Evolutionary conservation across 2,113 vertebrate genomes (phyloP).

Genomic region (Phainopepla nitens): DNA sequence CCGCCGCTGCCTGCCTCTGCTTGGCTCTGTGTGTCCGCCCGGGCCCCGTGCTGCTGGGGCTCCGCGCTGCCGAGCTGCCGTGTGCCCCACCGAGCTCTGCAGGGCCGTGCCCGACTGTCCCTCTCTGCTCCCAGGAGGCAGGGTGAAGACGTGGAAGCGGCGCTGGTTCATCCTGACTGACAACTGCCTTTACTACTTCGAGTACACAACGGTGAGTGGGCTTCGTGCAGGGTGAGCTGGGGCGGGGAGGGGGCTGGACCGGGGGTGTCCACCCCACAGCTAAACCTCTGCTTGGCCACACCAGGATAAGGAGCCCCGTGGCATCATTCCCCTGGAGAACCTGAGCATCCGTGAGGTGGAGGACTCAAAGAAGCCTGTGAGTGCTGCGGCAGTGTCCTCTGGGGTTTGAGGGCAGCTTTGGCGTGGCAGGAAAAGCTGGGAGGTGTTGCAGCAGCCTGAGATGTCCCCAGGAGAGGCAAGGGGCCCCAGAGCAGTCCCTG

Average conservation of each 20-base stretch:
- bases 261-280: not conserved
- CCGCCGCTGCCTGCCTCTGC: slow-evolving; percentile 44
- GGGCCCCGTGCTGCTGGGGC: not conserved
- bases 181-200: slow-evolving; percentile 99
- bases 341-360: slow-evolving; percentile 96
- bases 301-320: slow-evolving; percentile 96
- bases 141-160: slow-evolving; percentile 97
- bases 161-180: slow-evolving; percentile 99
- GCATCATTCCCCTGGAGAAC: slow-evolving; percentile 96
- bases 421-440: not conserved
- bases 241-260: not conserved
- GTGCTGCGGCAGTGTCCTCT: not conserved
- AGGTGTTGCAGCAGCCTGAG: not conserved
- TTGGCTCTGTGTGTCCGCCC: slow-evolving; percentile 31
- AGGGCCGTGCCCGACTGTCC: not conserved
- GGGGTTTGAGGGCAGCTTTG: not conserved
- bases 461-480: not conserved
- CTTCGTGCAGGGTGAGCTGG: fast-evolving
- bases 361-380: slow-evolving; percentile 93
- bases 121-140: slow-evolving; percentile 82
- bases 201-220: slow-evolving; percentile 93
- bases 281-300: not conserved
- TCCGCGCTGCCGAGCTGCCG: too few species aligned
- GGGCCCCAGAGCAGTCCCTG: fast-evolving
- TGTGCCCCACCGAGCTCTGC: not conserved